Evolutionary conservation across 2,113 vertebrate genomes (phyloP).

Genomic region (Rhinichthys klamathensis): DNA sequence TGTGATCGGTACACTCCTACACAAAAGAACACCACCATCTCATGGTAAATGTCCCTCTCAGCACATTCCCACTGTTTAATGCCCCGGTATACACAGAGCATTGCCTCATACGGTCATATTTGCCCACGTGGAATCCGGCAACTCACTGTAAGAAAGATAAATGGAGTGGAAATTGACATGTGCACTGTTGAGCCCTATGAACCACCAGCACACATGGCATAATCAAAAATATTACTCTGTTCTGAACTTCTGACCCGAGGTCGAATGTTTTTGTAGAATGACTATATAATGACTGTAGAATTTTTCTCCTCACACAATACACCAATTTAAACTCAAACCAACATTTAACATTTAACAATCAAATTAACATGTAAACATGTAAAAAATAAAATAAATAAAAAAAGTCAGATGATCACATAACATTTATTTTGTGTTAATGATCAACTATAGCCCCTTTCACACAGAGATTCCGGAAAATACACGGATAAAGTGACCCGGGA

Average conservation of each 20-base stretch:
- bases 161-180: not conserved
- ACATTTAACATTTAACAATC: not conserved
- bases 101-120: not conserved
- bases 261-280: constrained; percentile 51
- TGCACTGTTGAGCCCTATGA: not conserved
- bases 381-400: too few species aligned
- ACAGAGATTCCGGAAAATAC: too few species aligned
- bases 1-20: not conserved
- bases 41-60: constrained; percentile 16
- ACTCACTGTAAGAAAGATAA: not conserved
- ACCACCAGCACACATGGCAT: not conserved
- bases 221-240: not conserved
- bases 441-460: too few species aligned
- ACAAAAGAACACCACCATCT: constrained; percentile 2
- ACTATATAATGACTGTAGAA: too few species aligned
- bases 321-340: not conserved
- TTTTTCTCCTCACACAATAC: too few species aligned
- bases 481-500: too few species aligned
- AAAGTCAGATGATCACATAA: not conserved
- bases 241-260: not conserved
- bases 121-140: not conserved
- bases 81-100: not conserved
- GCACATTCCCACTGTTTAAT: constrained; percentile 11
- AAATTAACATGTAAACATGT: not conserved
- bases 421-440: not conserved